A percentile compares a stretch with the other conserved stretches of the same genome.
These are phyloP conservation scores for Meleagris gallopavo DNA, from an alignment of 2,113 vertebrate genomes.

Conservation along the genomic window DNA sequence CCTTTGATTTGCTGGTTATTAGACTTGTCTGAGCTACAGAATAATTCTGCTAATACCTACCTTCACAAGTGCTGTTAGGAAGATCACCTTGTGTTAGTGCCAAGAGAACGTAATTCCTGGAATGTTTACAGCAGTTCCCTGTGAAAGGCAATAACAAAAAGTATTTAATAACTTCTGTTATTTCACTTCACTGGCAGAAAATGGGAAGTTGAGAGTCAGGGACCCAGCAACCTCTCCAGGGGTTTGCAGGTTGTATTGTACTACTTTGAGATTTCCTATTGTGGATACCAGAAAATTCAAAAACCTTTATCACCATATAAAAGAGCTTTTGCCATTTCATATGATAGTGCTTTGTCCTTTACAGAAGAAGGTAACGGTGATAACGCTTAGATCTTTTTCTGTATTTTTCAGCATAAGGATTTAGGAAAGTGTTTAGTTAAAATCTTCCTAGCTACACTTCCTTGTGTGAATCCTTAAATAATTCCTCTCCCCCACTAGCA, in stretches of 20 bases:
- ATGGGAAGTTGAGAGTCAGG: not conserved
- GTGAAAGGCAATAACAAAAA: not conserved
- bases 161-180: not conserved
- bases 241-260: not conserved
- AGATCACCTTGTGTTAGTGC: not conserved
- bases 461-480: not conserved
- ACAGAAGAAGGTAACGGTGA: not conserved
- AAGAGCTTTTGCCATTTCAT: not conserved
- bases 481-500: not conserved
- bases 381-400: conserved; percentile 8
- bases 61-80: not conserved
- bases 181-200: not conserved
- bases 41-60: not conserved
- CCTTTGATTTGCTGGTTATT: not conserved
- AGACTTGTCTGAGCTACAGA: not conserved
- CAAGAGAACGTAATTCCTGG: not conserved
- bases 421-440: not conserved
- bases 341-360: not conserved
- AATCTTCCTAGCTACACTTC: not conserved
- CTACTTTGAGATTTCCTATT: not conserved
- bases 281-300: not conserved
- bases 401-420: not conserved
- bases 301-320: not conserved
- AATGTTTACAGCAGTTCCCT: not conserved
- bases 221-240: not conserved